Base-by-base conservation (phyloP, 2,888 invertebrate genomes). In the Pyrrhosoma nymphula region DNA sequence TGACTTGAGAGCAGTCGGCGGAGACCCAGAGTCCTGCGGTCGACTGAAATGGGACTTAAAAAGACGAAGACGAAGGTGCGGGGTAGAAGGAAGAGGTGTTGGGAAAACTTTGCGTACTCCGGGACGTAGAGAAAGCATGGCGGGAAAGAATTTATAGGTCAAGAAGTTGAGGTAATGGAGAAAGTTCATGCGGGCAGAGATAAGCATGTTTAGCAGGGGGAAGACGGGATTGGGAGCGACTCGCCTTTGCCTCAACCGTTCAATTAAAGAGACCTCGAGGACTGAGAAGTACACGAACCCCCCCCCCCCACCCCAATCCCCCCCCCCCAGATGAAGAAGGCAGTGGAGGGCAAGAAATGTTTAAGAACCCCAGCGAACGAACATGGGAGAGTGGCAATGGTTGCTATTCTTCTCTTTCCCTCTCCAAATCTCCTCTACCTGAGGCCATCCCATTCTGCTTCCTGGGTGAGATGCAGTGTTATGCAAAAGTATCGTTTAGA, bases 141-240 rank as follows among this genome's bases (percentile, higher is more conserved):
- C 69, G 82, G 82, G 82, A 82, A 82, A 82, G 82, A 82, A 82
- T 82, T 75, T 82, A 82, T 82, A 82, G 82, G 82, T 82, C 82
- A 82, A 30, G 35, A 82, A 82, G 82, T 82, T 82, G 35, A 35
- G 82, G 82, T 82, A 82, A 69, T 69, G 69, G 69, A 69, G 69
- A 69, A 82, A 82, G 82, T 82, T 82, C 14, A 35, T 14, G 30
- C 82, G 0, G 82, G 16, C 30, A 82, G 82, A 30, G 82, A 82
- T 82, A 35, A 82, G 82, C 82, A 3, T 82, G 82, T 30, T 12
- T 30, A 82, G 82, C 82, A 35, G 35, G 35, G n/a, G 69, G 69
- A 47, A 60, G 60, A 82, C 82, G 12, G 82, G 26, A 82, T 82
- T 35, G 35, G 82, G 35, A 82, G 10, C 82, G 82, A 3, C 82